A percentile compares a stretch with the other conserved stretches of the same genome.
Evolutionary conservation across 2,113 vertebrate genomes (phyloP).

Genomic region (Gymnogyps californianus): DNA sequence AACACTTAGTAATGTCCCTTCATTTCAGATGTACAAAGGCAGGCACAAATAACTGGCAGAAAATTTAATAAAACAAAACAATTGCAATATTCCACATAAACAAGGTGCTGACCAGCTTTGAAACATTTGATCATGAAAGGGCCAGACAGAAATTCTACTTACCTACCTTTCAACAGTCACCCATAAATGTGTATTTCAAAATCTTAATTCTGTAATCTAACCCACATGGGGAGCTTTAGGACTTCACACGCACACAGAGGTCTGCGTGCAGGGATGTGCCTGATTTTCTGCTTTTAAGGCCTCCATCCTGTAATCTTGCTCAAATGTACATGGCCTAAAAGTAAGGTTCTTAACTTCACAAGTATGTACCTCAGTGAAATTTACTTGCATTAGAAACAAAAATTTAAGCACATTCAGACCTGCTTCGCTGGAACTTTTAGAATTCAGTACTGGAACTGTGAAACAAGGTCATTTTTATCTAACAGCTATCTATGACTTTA

Average conservation of each 20-base stretch:
- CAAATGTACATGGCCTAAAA: accelerated
- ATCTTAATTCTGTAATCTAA: background rate
- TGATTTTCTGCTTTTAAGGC: background rate
- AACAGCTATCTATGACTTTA: background rate
- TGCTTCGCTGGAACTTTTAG: background rate
- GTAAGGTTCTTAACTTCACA: background rate
- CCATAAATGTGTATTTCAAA: background rate
- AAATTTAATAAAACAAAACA: background rate
- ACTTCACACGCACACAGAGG: background rate
- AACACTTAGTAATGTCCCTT: background rate
- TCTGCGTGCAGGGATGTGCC: background rate
- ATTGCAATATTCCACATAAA: background rate
- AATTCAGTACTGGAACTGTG: background rate
- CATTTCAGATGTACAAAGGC: background rate
- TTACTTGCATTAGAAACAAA: background rate
- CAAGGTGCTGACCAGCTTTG: background rate
- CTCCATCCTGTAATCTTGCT: background rate
- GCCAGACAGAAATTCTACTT: background rate
- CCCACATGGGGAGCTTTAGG: background rate
- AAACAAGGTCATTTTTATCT: background rate
- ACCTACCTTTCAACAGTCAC: background rate
- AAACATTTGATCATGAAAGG: background rate
- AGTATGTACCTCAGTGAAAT: background rate
- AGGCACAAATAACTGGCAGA: background rate
- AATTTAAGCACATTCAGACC: background rate